Base-by-base conservation (phyloP, 2,888 invertebrate species). In the Hipparchia semele region DNA sequence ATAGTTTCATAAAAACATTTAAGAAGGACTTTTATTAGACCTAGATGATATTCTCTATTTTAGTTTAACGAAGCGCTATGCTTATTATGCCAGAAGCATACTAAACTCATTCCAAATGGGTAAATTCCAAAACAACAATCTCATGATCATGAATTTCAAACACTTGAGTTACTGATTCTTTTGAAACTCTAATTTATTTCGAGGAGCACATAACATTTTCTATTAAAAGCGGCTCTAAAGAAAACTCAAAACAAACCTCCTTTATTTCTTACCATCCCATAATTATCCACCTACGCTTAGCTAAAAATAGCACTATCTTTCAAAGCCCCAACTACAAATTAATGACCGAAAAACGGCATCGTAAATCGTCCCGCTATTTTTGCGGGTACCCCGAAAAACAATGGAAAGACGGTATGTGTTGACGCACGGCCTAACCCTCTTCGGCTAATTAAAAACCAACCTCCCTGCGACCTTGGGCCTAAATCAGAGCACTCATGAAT, bases 371-470 rank as follows among this genome's bases (percentile, higher is more conserved):
- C 51, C 7, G 61, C 56, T 71, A 69, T 61, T 70, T 75, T 75
- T 75, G 66, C 65, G 69, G 66, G 56, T 66, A 71, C 58, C 33
- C 65, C 9, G 62, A 68, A 77, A 79, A 81, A 84, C 83, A 84
- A 84, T 81, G 68, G 69, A 68, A 73, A 67, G 75, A 74, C 61
- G 64, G 84, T 83, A 86, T 83, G 82, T 83, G 83, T 84, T 74
- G 80, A 81, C 82, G 79, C 79, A 80, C 58, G 45, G 58, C 72
- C 71, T 71, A 67, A 76, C 76, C 81, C 85, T 84, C 85, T 84
- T 84, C 81, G 80, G 83, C 87, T 90, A 89, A 89, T 90, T 89
- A 89, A 89, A 90, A 89, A 87, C 82, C 84, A 75, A 75, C 75
- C 70, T 60, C 49, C 73, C 75, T 74, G 73, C 66, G 74, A 76